Evolutionary conservation across 2,113 vertebrate species (phyloP), one percentile per base, ranked within the genome.

Genomic region (Lampris megalopsis): DNA sequence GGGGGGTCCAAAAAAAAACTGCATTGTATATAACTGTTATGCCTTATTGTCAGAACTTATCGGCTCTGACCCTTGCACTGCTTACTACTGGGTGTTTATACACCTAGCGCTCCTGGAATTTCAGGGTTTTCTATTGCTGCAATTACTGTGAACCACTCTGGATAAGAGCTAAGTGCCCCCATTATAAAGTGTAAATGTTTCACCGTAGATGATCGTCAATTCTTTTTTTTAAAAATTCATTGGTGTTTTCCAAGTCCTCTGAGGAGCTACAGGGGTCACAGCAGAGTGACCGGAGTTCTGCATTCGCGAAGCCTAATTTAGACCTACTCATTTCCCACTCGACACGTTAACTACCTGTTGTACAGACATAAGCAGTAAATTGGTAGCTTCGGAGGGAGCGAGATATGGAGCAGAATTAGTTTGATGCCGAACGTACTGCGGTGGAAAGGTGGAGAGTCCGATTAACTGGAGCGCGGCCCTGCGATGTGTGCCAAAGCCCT

Each of bases 401-500:
- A 9, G 11, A 58, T 24, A 59, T 60, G 59, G 57, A 79, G 42
- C 40, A 45, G 36, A 53, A 52, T 68, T 65, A 69, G 35, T 70
- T 65, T 3, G 57, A 62, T 40, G 42, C 63, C 2, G 8, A 43
- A 7, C 42, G 53, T 36, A 66, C 48, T 68, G 62, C 43, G 37
- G 47, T 65, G 68, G 9, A 69, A 61, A 81, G 47, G 66, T 82
- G 71, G 73, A 71, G 60, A 73, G 63, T 66, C 80, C 64, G 70
- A 80, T 71, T 77, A 82, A 75, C 63, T 62, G 60, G 68, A 75
- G 57, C 66, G 67, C 8, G 48, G 47, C 66, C 77, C 10, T n/a
- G 13, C 45, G 52, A 63, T 81, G 56, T 86, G 61, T 67, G 74
- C 74, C 71, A 73, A 86, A 86, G 80, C 80, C 84, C 41, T 84